Percentiles rank a stretch among this genome's conserved stretches.
These are phyloP conservation scores for Neodiprion virginianus DNA, from an alignment of 1,140 invertebrate genomes.

Conservation along the genomic window DNA sequence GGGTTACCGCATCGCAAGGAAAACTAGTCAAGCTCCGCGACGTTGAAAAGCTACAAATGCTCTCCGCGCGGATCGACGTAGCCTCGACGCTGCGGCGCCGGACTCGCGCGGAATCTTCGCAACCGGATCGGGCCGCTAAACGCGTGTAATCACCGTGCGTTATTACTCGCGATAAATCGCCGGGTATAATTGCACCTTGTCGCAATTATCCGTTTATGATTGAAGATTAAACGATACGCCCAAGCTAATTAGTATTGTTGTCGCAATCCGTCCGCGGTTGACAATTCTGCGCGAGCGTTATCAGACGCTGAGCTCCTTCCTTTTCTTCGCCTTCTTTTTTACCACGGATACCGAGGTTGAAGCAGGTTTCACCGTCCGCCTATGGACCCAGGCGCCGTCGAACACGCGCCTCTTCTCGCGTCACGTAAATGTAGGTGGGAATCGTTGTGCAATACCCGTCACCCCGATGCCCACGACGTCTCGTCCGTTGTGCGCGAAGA, in stretches of 20 bases:
- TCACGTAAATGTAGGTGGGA: too few relatives aligned
- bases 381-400: too few relatives aligned
- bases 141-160: conserved; percentile 35
- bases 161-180: conserved; percentile 47
- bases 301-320: too few relatives aligned
- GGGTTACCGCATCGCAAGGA: background rate
- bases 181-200: conserved; percentile 37
- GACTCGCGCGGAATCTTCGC: background rate
- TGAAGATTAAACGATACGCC: conserved; percentile 47
- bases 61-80: too few relatives aligned
- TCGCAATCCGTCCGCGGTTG: background rate
- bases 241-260: conserved; percentile 48
- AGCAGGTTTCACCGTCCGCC: too few relatives aligned
- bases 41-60: background rate
- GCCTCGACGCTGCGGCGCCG: background rate
- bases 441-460: too few relatives aligned
- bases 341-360: background rate
- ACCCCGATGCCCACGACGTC: background rate
- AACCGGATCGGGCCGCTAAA: background rate
- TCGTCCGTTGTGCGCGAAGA: background rate
- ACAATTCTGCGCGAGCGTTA: too few relatives aligned
- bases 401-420: too few relatives aligned
- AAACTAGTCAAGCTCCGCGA: background rate
- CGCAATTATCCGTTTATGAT: conserved; percentile 43
- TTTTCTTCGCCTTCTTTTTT: background rate